A percentile compares a stretch with the other conserved stretches of the same genome.
phyloP scores from a whole-genome alignment of 2,888 invertebrate species.

The Hydrotaea diabolus region DNA sequence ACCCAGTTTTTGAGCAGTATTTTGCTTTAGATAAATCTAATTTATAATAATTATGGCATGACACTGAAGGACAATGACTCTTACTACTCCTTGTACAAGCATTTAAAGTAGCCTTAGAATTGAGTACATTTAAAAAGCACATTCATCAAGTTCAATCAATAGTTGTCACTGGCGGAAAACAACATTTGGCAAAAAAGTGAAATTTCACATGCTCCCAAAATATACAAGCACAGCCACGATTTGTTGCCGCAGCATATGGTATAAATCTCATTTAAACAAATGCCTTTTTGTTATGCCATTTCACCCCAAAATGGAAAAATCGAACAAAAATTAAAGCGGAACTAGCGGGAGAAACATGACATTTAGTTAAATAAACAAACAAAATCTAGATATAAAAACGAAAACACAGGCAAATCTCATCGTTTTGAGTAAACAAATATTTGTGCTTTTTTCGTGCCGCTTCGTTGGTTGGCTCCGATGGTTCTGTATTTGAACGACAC shows the following conservation, averaged over 20 bases:
- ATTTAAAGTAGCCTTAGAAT: too few species aligned
- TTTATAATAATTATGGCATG: too few species aligned
- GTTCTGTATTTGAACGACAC: conserved; percentile 19
- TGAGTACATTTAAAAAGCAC: too few species aligned
- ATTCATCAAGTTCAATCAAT: conserved; percentile 1
- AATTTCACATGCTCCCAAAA: conserved; percentile 4
- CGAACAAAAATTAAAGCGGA: conserved; percentile 48
- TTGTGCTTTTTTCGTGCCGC: background rate
- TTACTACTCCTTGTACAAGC: too few species aligned
- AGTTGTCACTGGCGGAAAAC: background rate
- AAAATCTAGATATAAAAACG: conserved; percentile 3
- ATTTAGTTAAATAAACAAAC: conserved; percentile 60
- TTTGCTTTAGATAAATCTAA: too few species aligned
- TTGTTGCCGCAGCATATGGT: background rate
- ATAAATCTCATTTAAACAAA: conserved; percentile 30
- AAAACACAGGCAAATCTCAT: conserved; percentile 1
- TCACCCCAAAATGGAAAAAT: background rate
- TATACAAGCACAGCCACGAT: background rate
- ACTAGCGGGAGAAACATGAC: conserved; percentile 54
- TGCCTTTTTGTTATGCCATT: background rate
- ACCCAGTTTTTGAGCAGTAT: too few species aligned
- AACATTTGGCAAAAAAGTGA: conserved; percentile 16
- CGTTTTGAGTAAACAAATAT: conserved; percentile 27
- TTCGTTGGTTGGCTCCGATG: background rate
- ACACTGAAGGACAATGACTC: too few species aligned